phyloP scores from a whole-genome alignment of 2,797 vertebrate genomes.

The Heteromormyrus szaboi region DNA sequence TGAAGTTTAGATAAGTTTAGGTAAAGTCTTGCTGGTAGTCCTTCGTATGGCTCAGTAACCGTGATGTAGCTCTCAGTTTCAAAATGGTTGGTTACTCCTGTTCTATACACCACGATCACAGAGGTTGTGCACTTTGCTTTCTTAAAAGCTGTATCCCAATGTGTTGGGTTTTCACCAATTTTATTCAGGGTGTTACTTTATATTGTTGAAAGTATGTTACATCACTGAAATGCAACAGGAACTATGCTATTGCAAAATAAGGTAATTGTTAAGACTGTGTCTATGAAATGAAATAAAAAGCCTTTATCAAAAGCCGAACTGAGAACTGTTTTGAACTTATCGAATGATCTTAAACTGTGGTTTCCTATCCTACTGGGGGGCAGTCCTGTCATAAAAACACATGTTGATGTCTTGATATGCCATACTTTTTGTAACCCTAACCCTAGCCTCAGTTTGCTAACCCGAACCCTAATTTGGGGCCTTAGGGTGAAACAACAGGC shows the following conservation, averaged over 20 bases:
- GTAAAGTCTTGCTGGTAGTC: too few species aligned
- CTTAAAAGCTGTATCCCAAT: background rate
- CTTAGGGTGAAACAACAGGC: too few species aligned
- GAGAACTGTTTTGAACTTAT: background rate
- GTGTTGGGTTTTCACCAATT: background rate
- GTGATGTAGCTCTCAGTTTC: too few species aligned
- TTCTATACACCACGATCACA: background rate
- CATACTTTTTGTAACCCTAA: too few species aligned
- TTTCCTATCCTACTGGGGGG: too few species aligned
- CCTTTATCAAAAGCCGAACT: background rate
- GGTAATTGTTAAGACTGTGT: background rate
- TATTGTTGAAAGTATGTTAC: background rate
- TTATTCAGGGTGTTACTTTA: background rate
- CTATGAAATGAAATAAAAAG: conserved; percentile 7
- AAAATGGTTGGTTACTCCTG: too few species aligned
- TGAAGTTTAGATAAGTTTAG: too few species aligned
- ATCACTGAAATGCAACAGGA: conserved; percentile 1
- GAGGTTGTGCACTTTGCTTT: background rate
- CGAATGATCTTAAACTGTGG: background rate
- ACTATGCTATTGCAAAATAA: background rate
- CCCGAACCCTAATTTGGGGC: too few species aligned
- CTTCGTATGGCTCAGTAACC: too few species aligned
- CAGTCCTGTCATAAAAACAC: too few species aligned
- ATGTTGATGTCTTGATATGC: background rate
- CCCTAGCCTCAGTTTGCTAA: too few species aligned